Evolutionary conservation across 2,797 vertebrate species (phyloP).

Genomic region (Bucorvus abyssinicus): DNA sequence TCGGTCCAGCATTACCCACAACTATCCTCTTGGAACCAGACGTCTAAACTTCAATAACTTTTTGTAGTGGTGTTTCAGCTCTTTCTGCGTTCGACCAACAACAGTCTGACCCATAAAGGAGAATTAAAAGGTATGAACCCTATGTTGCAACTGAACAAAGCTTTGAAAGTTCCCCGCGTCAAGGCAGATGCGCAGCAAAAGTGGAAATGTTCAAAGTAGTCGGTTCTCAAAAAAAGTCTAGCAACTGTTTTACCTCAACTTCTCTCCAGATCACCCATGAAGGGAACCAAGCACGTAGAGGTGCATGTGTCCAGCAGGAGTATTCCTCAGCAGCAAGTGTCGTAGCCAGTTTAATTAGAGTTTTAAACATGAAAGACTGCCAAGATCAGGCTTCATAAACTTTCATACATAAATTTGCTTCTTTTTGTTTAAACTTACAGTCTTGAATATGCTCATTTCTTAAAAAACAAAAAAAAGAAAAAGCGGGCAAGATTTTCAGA

Average conservation of each 20-base stretch:
- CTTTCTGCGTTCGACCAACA: too few species aligned
- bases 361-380: background rate
- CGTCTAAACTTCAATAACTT: background rate
- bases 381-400: background rate
- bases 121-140: background rate
- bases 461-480: background rate
- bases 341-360: background rate
- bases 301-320: accelerated
- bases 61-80: background rate
- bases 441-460: background rate
- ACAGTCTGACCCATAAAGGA: background rate
- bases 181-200: background rate
- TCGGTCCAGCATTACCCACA: background rate
- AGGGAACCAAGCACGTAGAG: background rate
- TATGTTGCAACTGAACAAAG: background rate
- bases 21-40: background rate
- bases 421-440: background rate
- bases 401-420: background rate
- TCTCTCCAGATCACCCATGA: background rate
- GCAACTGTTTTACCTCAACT: background rate
- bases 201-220: background rate
- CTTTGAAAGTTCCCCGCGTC: background rate
- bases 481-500: background rate
- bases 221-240: background rate
- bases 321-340: background rate